phyloP scores from a whole-genome alignment of 35 echinoderm and acorn worm genomes.

The Ophiothrix spiculata region DNA sequence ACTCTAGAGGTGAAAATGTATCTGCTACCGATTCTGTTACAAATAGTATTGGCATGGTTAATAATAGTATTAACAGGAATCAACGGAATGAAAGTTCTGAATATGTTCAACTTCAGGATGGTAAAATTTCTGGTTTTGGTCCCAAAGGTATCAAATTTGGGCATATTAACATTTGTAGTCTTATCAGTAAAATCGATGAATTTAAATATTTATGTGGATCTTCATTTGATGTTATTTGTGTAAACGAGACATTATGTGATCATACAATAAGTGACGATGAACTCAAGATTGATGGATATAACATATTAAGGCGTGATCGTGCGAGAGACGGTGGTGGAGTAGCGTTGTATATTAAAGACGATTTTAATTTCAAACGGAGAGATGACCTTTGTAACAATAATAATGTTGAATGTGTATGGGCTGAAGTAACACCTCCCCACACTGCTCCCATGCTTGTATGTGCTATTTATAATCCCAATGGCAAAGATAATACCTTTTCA shows the following conservation, averaged over 20 bases:
- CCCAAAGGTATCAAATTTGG: no score
- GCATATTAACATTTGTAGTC: no score
- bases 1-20: no score
- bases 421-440: background rate
- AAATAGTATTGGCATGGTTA: no score
- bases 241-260: background rate
- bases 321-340: background rate
- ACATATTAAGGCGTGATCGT: no score
- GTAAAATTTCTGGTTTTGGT: no score
- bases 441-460: background rate
- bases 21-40: no score
- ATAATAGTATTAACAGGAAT: no score
- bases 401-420: background rate
- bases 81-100: no score
- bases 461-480: background rate
- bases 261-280: background rate
- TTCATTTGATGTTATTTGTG: background rate
- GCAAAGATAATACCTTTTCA: background rate
- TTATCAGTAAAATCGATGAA: no score
- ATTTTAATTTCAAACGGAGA: background rate
- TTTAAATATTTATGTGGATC: no score
- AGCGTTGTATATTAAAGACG: background rate
- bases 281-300: background rate
- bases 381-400: background rate
- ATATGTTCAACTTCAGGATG: no score